Base-by-base conservation (phyloP, 2,797 vertebrate genomes). In the Siniperca obscura region DNA sequence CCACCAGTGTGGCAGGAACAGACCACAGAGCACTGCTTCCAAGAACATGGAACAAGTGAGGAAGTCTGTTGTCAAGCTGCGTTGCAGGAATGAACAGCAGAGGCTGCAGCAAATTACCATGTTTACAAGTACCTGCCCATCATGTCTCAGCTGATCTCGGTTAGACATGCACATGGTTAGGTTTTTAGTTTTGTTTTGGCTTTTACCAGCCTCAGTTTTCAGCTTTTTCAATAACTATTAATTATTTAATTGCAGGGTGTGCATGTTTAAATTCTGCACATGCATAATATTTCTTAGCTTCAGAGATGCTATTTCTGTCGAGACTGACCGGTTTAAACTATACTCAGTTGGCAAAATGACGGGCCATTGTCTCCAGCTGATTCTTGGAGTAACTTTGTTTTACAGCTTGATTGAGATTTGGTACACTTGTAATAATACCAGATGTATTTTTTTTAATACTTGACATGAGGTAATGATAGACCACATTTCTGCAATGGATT, bases 41-140 rank as follows among this genome's bases (percentile, higher is more conserved):
- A 74, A 70, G 72, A 80, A 65, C 57, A 64, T 14, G 27, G 36
- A 64, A 53, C 67, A 62, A 71, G 65, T 12, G 56, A 59, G 21
- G 55, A 83, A 8, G 61, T 77, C 53, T 86, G 67, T 82, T 84
- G 77, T 78, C 60, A 22, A 9, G 56, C 73, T 78, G 75, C 67
- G 70, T 57, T 74, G 79, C 70, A 76, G 78, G 56, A 84, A 73
- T 42, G 42, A 87, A 81, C 78, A 80, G 50, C 75, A 61, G 30
- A 19, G 65, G 76, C 72, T 68, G 80, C 82, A 73, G 68, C 27
- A 57, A 80, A 83, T 88, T 78, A 82, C 74, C 56, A 80, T 74
- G 76, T 57, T 66, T 61, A 57, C 17, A 21, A 80, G 44, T 4
- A 70, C 22, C 81, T 86, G 78, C 67, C 75, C 73, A 74, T 86